These are phyloP conservation scores for Diarsia dahlii DNA, from an alignment of 2,888 invertebrate species.

Conservation along the genomic window DNA sequence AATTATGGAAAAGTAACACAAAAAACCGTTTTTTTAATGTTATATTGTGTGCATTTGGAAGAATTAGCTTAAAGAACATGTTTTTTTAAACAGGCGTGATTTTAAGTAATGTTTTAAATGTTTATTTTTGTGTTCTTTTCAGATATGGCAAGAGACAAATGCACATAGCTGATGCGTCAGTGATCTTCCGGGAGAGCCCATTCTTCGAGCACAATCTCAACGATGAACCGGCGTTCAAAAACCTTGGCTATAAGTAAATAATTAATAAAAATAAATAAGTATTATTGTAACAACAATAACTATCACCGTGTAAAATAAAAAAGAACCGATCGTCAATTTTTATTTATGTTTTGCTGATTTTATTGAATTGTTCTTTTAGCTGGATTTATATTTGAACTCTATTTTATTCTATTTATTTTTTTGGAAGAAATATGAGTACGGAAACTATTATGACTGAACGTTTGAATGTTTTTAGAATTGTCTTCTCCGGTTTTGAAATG, in stretches of 20 bases:
- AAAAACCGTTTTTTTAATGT: not conserved
- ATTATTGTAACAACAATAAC: conserved; percentile 37
- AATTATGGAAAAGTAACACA: not conserved
- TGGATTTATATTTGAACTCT: not conserved
- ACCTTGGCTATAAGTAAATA: conserved; percentile 82
- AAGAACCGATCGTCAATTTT: conserved; percentile 34
- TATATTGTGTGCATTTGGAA: not conserved
- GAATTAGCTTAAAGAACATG: not conserved
- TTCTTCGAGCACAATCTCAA: conserved; percentile 80
- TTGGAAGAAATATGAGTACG: conserved; percentile 12
- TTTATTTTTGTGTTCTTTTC: conserved; percentile 66
- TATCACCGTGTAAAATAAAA: conserved; percentile 37
- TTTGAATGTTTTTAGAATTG: not conserved
- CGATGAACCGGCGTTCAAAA: conserved; percentile 81
- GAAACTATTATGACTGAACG: not conserved
- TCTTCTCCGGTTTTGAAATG: not conserved
- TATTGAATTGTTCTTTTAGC: not conserved
- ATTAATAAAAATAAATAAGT: conserved; percentile 47
- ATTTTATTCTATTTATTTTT: not conserved
- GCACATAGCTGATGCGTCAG: conserved; percentile 87
- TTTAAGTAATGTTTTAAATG: not conserved
- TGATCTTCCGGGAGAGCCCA: conserved; percentile 85
- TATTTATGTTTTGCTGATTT: conserved; percentile 12
- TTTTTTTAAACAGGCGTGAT: not conserved
- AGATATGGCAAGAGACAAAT: conserved; percentile 88